Evolutionary conservation across 2,797 vertebrate species (phyloP), one percentile per base, ranked within the genome.

Genomic region (Fistularia tabacaria): DNA sequence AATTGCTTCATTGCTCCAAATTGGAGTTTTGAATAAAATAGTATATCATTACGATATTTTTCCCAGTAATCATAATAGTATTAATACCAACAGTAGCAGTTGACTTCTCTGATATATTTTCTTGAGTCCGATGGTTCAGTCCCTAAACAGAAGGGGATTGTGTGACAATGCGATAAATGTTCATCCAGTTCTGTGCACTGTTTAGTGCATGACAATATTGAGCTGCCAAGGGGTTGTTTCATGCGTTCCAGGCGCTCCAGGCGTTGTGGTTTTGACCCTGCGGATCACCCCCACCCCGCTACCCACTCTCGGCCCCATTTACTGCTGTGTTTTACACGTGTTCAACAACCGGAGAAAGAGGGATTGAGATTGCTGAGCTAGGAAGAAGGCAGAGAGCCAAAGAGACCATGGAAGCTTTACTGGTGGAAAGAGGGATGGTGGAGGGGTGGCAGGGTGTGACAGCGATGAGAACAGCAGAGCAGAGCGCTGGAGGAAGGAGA

Each of bases 241-340:
- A 77, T 76, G 45, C 10, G 80, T 80, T 84, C 60, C 69, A 82
- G 80, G 84, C 81, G 80, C 81, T 84, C 60, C 69, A 82, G 80
- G 84, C 81, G 59, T 48, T 79, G 61, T 76, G 73, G 74, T 73
- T 80, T 74, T 81, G 78, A 83, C 80, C 77, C 63, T 37, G 52
- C 58, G 60, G 66, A 79, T 81, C 83, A 77, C 80, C 71, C 74
- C 62, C 65, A 36, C n/a, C 71, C 59, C 79, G 68, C 64, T 65
- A 68, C 13, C 10, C 63, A 25, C 25, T 25, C 25, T 25, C 25
- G 5, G 2, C 25, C 25, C 25, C 5, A 25, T 25, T 25, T 76
- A 68, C 71, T 76, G 72, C 64, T 80, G 65, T 79, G 60, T 74
- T 74, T 70, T 74, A 62, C 76, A 77, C 66, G 85, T 80, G 80